Base-by-base conservation (phyloP, 2,113 vertebrate genomes). In the Neopipo cinnamomea region DNA sequence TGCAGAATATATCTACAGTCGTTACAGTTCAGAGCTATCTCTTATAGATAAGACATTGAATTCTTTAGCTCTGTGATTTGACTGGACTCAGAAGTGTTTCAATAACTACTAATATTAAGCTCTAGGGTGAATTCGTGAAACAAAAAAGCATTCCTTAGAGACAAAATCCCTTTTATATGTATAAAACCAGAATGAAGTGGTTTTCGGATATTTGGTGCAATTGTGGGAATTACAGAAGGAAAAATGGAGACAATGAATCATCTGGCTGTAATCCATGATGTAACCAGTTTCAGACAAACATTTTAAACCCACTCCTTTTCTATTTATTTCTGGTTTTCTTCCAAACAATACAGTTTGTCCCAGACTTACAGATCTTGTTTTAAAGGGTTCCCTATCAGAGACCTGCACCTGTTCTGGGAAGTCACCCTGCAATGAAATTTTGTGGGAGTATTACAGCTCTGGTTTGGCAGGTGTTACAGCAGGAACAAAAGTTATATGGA, bases 341-440 rank as follows among this genome's bases (percentile, higher is more conserved):
- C 35, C 65, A 87, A 72, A 89, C 63, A 95, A 77, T 78, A 27
- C 1, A 1, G 22, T 55, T 78, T 93, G 10, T n/a, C 68, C 67
- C 46, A 59, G 30, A 83, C 49, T 68, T 92, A 87, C n/a, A 81
- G 92, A 96, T 97, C 93, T 96, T 95, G 76, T 31, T 89, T 97
- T 91, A 96, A 96, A 95, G 83, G 59, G 46, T 78, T 95, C 42
- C 73, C 91, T 98, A 94, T 95, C 96, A 97, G 92, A 83, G 20
- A 80, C 35, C 50, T 88, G 75, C 79, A 92, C 59, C 83, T 94
- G 88, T 73, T 67, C 28, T 71, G 28, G 62, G 35, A 53, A 92
- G 35, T 71, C 50, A 88, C 63, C 27, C 22, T 66, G 13, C 25
- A 28, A 39, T 52, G 31, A 89, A 79, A 76, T 79, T 76, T 35